These are phyloP conservation scores for Otus scops DNA, from an alignment of 2,797 vertebrate species.

Conservation along the genomic window DNA sequence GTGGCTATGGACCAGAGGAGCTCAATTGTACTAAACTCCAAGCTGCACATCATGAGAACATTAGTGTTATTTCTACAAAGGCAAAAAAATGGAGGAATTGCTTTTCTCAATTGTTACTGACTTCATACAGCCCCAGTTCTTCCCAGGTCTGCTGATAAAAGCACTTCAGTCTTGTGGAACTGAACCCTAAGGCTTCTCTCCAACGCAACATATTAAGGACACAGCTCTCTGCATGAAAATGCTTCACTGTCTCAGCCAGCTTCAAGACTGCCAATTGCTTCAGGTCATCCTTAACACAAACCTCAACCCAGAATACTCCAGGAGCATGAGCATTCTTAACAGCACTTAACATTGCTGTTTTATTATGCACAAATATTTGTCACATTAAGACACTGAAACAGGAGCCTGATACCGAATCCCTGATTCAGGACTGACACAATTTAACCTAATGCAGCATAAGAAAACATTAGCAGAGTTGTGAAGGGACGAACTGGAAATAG, in stretches of 20 bases:
- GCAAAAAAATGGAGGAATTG: background rate
- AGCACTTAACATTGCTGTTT: background rate
- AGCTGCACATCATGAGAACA: background rate
- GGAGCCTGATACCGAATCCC: background rate
- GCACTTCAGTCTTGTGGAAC: background rate
- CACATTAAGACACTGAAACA: background rate
- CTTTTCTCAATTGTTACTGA: background rate
- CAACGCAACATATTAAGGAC: background rate
- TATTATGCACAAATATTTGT: rapidly evolving
- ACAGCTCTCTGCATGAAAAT: background rate
- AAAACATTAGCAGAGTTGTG: background rate
- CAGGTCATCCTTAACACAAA: background rate
- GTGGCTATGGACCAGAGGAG: background rate
- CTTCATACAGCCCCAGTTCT: background rate
- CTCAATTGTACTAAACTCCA: background rate
- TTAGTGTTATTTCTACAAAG: background rate
- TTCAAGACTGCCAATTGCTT: background rate
- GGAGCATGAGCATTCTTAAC: background rate
- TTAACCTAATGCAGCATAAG: background rate
- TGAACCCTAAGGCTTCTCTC: background rate
- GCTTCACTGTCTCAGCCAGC: background rate
- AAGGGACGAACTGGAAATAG: background rate
- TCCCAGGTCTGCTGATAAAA: background rate
- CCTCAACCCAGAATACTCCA: background rate
- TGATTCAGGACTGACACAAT: background rate